These are phyloP conservation scores for Acanthosoma haemorrhoidale DNA, from an alignment of 2,888 invertebrate genomes.

Conservation along the genomic window DNA sequence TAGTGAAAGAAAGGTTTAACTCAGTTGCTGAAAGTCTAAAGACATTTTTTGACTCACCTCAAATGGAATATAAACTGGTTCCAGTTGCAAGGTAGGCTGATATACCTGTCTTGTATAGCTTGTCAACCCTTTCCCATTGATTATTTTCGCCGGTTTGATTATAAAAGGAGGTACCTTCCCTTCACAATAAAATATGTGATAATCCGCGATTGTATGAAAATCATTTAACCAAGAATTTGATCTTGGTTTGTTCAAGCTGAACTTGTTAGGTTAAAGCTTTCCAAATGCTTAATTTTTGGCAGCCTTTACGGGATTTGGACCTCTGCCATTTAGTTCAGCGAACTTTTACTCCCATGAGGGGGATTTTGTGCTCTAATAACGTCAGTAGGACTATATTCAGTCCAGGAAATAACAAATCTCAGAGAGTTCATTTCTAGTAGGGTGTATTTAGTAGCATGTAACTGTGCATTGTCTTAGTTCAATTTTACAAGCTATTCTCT, in stretches of 20 bases:
- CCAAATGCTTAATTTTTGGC: constrained; percentile 15
- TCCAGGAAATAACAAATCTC: neutral
- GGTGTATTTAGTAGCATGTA: neutral
- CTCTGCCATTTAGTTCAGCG: constrained; percentile 26
- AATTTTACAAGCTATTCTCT: no score
- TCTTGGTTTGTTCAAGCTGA: neutral
- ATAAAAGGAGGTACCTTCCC: neutral
- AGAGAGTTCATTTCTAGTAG: neutral
- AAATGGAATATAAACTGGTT: neutral
- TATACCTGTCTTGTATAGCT: neutral
- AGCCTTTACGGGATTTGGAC: constrained; percentile 17
- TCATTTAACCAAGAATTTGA: no score
- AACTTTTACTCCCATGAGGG: constrained; percentile 17
- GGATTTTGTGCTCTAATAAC: neutral
- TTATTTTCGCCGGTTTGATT: constrained; percentile 19
- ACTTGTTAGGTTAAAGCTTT: constrained; percentile 11
- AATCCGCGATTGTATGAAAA: neutral
- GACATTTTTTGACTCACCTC: neutral
- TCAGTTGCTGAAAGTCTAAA: neutral
- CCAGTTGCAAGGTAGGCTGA: constrained; percentile 12
- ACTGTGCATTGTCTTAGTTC: no score
- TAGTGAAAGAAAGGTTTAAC: neutral
- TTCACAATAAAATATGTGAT: no score
- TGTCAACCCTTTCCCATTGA: constrained; percentile 25
- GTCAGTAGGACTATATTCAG: neutral